A percentile compares a stretch with the other conserved stretches of the same genome.
Conservation (phyloP, 2,113 vertebrate genomes). For the Tenrec ecaudatus region DNA sequence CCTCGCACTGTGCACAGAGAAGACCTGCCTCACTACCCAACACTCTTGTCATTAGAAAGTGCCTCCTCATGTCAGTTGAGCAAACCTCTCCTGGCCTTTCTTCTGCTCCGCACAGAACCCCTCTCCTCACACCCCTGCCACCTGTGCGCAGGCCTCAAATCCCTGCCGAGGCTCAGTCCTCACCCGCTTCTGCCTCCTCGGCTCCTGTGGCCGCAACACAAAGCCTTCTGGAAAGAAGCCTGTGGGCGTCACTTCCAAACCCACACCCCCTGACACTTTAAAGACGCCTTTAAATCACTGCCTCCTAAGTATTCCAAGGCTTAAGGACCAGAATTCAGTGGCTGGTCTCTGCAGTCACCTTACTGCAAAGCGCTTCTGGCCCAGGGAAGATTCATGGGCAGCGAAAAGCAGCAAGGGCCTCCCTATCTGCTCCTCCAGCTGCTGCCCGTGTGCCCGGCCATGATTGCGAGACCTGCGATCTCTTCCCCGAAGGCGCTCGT, state of each 20-base stretch:
- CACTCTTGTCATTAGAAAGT: neutral
- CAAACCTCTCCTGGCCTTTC: neutral
- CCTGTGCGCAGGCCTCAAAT: neutral
- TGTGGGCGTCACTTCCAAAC: neutral
- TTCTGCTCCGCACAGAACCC: too few species aligned
- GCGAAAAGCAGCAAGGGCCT: neutral
- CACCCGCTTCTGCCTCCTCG: neutral
- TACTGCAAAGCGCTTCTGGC: neutral
- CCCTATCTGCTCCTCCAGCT: fast-evolving
- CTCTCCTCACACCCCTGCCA: too few species aligned
- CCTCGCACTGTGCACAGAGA: too few species aligned
- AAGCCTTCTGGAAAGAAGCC: slow-evolving; percentile 30
- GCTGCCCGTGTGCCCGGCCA: neutral
- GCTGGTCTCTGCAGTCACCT: neutral
- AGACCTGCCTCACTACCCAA: neutral
- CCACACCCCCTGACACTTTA: neutral
- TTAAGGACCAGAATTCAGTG: neutral
- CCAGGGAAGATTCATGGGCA: neutral
- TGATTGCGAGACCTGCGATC: neutral
- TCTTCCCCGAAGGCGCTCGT: neutral
- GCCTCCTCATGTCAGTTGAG: neutral
- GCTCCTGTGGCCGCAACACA: neutral
- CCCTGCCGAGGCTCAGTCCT: neutral
- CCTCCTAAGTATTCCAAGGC: neutral
- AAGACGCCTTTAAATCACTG: slow-evolving; percentile 58